Evolutionary conservation across 2,113 vertebrate genomes (phyloP), one percentile per base, ranked within the genome.

Genomic region (Panthera leo): DNA sequence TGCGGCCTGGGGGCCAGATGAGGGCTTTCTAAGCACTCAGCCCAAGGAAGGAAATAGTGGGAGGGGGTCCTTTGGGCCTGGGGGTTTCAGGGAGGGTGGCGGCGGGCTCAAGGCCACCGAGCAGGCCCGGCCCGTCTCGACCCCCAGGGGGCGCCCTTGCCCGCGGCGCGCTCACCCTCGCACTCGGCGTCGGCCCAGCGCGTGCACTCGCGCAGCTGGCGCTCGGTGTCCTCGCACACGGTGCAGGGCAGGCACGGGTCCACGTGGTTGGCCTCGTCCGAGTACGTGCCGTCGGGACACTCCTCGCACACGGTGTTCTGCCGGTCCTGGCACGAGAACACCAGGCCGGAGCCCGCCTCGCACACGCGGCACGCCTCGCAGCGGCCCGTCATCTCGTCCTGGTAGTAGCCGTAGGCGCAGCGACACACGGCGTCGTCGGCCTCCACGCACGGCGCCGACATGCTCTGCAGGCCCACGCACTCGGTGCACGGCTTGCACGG

Each of bases 181-280:
- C 99, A 99, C 63, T 99, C 93, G 0, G 99, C 98, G 5, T 99
- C 99, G 0, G 97, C 98, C 86, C 13, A 39, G 3, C 99, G 94
- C 0, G 99, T 99, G 98, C 99, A 99, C 19, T 98, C 99, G 83
- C 98, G 70, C 96, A 99, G 89, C 34, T 90, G 95, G 98, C 99
- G 98, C n/a, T 98, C 99, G 0, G 99, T 99, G 31, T 99, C 99
- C 36, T 99, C 99, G 0, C 99, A 99, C 95, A 99, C 98, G 14
- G 99, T 99, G 99, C 99, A 99, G 91, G 99, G 99, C 98, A 99
- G 98, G 97, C 99, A 99, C 91, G 99, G 99, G 79, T 99, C 99
- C 89, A 99, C 99, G 5, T 99, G 99, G 98, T 99, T 99, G 75
- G 99, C 99, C 82, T 99, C 99, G 0, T 99, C 99, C 0, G 99